Base-by-base conservation (phyloP, 2,797 vertebrate species). In the Oreortyx pictus region DNA sequence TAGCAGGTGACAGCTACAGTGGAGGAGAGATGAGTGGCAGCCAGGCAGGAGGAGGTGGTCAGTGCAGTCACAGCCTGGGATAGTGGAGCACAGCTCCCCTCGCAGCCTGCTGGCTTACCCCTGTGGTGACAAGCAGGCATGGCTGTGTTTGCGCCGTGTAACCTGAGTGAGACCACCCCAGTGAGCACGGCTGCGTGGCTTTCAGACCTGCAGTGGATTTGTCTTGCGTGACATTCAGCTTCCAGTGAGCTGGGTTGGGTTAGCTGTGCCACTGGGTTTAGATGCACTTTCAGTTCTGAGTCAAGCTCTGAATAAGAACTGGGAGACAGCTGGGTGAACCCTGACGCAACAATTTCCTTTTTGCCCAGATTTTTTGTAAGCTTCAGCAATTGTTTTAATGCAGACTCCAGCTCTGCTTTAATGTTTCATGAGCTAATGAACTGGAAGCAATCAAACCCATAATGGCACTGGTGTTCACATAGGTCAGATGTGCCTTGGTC, bases 311-410 rank as follows among this genome's bases (percentile, higher is more conserved):
- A 89, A 41, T 89, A 79, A 87, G 13, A 68, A 87, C 88, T 59
- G 43, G 93, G 84, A 95, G 83, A 79, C 66, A 90, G 77, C 88
- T 90, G 88, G 67, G 82, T 70, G 64, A 82, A 49, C 88, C 81
- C 64, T 6, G 72, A 6, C 72, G 74, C 57, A 82, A 49, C 23
- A 80, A 59, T 67, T 70, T 52, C 64, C 66, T 87, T 19, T 43
- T 70, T 79, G 70, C 82, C 61, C 52, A 85, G 57, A n/a, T 7
- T 35, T 33, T 14, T 80, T 78, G 70, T 62, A 86, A 86, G 44
- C 29, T 73, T 29, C 31, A 11, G 14, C 49, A 52, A 52, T 37
- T 56, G 72, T 41, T 33, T 11, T 62, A 83, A 90, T 89, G 79
- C 46, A 76, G 31, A 18, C 24, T 77, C 81, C 49, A 83, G 66